These are phyloP conservation scores for Drosophila carrolli DNA, from an alignment of 1,140 invertebrate species.

Conservation along the genomic window DNA sequence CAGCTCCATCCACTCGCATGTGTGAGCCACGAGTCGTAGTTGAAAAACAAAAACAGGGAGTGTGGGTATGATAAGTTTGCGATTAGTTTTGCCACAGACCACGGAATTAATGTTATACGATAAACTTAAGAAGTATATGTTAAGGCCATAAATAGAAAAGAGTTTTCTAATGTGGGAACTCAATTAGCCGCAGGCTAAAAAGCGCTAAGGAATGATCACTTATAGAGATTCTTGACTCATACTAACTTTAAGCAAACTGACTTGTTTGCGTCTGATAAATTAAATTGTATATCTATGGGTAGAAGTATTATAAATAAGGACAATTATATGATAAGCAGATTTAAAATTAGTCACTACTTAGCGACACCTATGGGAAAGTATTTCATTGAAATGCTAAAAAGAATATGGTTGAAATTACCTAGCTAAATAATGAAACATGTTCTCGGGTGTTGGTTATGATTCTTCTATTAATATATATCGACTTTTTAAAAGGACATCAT, in stretches of 20 bases:
- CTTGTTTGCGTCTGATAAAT: background rate
- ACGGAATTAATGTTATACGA: slow-evolving; percentile 34
- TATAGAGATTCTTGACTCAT: background rate
- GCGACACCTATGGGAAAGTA: background rate
- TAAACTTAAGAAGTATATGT: slow-evolving; percentile 24
- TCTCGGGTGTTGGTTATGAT: background rate
- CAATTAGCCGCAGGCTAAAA: slow-evolving; percentile 21
- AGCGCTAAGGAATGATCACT: slow-evolving; percentile 5
- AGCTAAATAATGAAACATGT: no score
- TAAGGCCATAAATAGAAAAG: slow-evolving; percentile 31
- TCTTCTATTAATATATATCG: background rate
- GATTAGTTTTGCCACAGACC: slow-evolving; percentile 20
- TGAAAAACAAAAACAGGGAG: slow-evolving; percentile 30
- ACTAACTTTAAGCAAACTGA: background rate
- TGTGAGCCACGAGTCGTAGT: slow-evolving; percentile 60
- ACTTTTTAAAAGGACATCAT: no score
- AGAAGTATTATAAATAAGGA: background rate
- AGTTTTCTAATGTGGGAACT: slow-evolving; percentile 42
- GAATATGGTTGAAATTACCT: no score
- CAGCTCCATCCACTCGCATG: slow-evolving; percentile 7
- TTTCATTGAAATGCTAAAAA: background rate
- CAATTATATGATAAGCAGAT: background rate
- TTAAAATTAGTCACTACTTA: background rate
- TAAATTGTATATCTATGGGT: background rate
- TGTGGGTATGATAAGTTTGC: slow-evolving; percentile 42